Percentiles rank a stretch among this genome's conserved stretches.
These are phyloP conservation scores for Drosophila fuyamai DNA, from an alignment of 1,140 invertebrate genomes.

Conservation along the genomic window DNA sequence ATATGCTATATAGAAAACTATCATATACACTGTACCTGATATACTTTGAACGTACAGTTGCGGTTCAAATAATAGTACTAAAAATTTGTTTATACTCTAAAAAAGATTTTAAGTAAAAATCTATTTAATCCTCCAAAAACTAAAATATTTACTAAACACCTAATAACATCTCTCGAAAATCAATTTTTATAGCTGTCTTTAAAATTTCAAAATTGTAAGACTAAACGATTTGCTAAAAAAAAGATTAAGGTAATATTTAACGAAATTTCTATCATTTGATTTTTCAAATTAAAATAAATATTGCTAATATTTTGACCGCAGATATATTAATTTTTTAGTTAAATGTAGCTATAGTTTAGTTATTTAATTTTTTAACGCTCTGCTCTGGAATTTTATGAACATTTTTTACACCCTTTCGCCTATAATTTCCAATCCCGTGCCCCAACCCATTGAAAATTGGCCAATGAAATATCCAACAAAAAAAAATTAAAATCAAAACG, in stretches of 20 bases:
- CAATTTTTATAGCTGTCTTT: too few relatives aligned
- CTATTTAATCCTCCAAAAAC: too few relatives aligned
- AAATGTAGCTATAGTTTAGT: conserved; percentile 12
- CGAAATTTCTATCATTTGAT: too few relatives aligned
- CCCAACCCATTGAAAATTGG: conserved; percentile 13
- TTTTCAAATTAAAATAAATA: neutral
- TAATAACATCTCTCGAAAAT: too few relatives aligned
- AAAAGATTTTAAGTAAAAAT: too few relatives aligned
- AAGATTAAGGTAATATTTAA: too few relatives aligned
- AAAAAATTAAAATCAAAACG: conserved; percentile 10
- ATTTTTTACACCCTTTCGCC: neutral
- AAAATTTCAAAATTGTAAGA: too few relatives aligned
- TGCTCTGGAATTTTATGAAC: conserved; percentile 19
- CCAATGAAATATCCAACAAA: conserved; percentile 16
- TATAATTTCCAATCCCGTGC: neutral
- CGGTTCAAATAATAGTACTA: neutral
- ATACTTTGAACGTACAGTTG: neutral
- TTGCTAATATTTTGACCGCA: neutral
- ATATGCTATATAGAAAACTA: neutral
- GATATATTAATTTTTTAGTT: conserved; percentile 2
- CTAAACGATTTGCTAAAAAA: too few relatives aligned
- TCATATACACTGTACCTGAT: neutral
- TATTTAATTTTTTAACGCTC: conserved; percentile 15
- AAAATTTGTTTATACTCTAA: neutral
- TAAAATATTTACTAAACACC: too few relatives aligned